Evolutionary conservation across 2,888 invertebrate species (phyloP).

Genomic region (Willowsia nigromaculata): DNA sequence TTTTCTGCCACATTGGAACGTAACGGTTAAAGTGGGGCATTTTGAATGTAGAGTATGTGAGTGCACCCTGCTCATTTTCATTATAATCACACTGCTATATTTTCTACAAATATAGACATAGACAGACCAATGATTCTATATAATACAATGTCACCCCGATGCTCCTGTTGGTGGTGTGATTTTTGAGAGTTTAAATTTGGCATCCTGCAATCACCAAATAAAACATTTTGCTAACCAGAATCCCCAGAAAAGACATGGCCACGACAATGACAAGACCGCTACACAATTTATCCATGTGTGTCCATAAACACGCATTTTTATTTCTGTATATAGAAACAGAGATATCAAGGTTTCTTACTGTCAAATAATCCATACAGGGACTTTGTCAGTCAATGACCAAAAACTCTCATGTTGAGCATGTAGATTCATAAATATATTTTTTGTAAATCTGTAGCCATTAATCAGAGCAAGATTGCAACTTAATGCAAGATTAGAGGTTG

Average conservation of each 20-base stretch:
- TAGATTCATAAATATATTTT: background rate
- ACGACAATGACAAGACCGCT: background rate
- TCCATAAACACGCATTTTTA: background rate
- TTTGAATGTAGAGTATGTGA: too few relatives aligned
- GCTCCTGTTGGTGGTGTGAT: too few relatives aligned
- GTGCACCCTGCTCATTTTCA: too few relatives aligned
- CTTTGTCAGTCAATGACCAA: background rate
- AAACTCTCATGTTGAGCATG: background rate
- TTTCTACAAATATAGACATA: too few relatives aligned
- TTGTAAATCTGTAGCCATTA: background rate
- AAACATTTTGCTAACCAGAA: background rate
- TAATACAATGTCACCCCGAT: too few relatives aligned
- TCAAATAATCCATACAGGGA: conserved; percentile 39
- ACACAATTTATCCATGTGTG: background rate
- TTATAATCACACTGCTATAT: too few relatives aligned
- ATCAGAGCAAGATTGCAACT: conserved; percentile 5
- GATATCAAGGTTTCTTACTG: conserved; percentile 33
- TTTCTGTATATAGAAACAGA: background rate
- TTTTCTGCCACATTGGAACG: too few relatives aligned
- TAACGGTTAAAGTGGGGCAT: too few relatives aligned
- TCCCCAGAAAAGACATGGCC: background rate
- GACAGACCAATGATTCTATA: too few relatives aligned
- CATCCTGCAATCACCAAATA: too few relatives aligned
- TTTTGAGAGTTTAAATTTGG: too few relatives aligned
- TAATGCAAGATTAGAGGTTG: background rate